Evolutionary conservation across 2,797 vertebrate genomes (phyloP), one percentile per base, ranked within the genome.

Genomic region (Pipistrellus pipistrellus): DNA sequence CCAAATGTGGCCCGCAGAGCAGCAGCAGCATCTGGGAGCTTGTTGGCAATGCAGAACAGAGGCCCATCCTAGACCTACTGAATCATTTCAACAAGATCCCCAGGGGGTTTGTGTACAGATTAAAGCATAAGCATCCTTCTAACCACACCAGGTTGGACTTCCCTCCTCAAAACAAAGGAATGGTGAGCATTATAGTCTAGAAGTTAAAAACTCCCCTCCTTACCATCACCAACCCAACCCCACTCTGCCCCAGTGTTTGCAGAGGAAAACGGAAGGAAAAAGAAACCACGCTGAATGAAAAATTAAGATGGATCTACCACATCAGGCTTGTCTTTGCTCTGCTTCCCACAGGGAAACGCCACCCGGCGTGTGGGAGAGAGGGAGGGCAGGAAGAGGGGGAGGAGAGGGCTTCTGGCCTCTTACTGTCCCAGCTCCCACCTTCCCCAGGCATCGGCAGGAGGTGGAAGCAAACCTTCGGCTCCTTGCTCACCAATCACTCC

Each of bases 341-440:
- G 88, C 59, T 93, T 88, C 90, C 64, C 73, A 92, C 32, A 15
- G 91, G 3, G 88, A 93, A 90, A 96, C 80, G 95, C 82, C 94
- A 95, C 81, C 55, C 21, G 18, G 88, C 41, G 57, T 80, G 90
- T 95, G 92, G 85, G 90, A 71, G 90, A 69, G 11, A 14, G 68
- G 8, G 30, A 81, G 90, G 3, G 30, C 27, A 27, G 25, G n/a
- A 17, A 23, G 77, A 0, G 85, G 78, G 82, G 71, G 81, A 55
- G 3, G 55, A 17, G 23, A 57, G 51, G n/a, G 30, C 69, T 87
- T 85, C 72, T 48, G 93, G 93, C 87, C 73, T 91, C 83, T 94
- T 2, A 0, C 73, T n/a, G 85, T 38, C 46, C 88, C 32, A 32
- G 4, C 85, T 78, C 73, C 90, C 27, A 72, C 93, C 90, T 85